Evolutionary conservation across 2,797 vertebrate genomes (phyloP), one percentile per base, ranked within the genome.

Genomic region (Micropoecilia bifurca): DNA sequence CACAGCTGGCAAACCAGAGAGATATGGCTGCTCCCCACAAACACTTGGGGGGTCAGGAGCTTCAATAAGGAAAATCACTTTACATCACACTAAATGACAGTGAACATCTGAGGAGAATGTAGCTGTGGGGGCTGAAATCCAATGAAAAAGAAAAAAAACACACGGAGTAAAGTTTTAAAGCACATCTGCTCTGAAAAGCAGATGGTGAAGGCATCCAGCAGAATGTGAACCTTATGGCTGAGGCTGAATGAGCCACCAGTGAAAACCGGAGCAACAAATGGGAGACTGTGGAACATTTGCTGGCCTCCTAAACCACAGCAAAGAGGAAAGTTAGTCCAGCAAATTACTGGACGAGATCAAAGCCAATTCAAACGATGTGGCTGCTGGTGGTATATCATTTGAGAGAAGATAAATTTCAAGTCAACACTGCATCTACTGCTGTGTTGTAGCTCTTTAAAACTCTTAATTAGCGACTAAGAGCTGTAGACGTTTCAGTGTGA

Each of bases 231-330:
- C 82, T 79, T 28, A 81, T n/a, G 80, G 85, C 75, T 68, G 9
- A 53, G 84, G 55, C 46, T 30, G 28, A 39, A 46, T 69, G 30
- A 85, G 66, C 59, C 75, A 81, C 73, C 74, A 90, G 75, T 84
- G 76, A 78, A 88, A 79, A 46, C 50, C 16, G 53, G 76, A 76
- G 76, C 80, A 90, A 91, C 92, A 92, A 91, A 93, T 90, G 87
- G 87, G 73, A 33, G 43, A 72, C 77, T 86, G 77, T 46, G 86
- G 80, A 74, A 89, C 90, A 90, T 92, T 92, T 88, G 83, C 82
- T 81, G 80, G 76, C 80, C 78, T 87, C 76, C 47, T 33, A 79
- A 80, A 90, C 91, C 93, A 93, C 92, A 93, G 81, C 76, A 93
- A 91, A 89, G 82, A 74, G 30, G 13, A 12, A 39, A 81, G 46